Evolutionary conservation across 2,797 vertebrate genomes (phyloP).

Genomic region (Furcifer pardalis): DNA sequence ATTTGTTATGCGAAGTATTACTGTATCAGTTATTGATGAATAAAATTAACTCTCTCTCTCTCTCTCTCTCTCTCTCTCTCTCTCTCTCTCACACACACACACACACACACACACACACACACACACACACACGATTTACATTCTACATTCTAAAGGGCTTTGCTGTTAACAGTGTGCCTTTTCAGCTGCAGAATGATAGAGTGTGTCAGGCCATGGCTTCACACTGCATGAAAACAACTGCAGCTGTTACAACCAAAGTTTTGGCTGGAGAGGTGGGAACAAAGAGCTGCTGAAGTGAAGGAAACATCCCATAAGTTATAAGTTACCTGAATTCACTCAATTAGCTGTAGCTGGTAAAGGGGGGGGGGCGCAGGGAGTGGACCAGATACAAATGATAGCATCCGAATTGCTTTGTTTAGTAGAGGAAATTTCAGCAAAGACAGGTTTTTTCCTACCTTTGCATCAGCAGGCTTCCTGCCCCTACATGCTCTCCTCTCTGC

Average conservation of each 20-base stretch:
- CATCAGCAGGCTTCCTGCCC: neutral
- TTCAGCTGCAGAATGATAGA: neutral
- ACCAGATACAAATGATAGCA: neutral
- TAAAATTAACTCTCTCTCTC: no score
- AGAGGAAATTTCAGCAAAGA: neutral
- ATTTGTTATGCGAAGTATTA: no score
- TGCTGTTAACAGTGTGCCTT: neutral
- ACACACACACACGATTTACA: no score
- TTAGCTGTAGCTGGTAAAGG: neutral
- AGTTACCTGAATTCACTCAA: neutral
- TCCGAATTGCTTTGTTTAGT: neutral
- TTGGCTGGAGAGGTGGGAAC: neutral
- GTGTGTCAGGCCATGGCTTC: neutral
- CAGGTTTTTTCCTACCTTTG: neutral
- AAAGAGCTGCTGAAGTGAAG: neutral
- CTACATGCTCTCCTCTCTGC: neutral
- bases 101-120: no score
- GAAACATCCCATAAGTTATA: neutral
- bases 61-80: no score
- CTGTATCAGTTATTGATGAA: no score
- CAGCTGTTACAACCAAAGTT: neutral
- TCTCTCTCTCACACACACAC: no score
- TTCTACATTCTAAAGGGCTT: no score
- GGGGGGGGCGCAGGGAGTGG: neutral
- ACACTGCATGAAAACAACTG: neutral